A percentile compares a stretch with the other conserved stretches of the same genome.
phyloP scores from a whole-genome alignment of 64 coral and sea anemone species.

The Porites lutea region DNA sequence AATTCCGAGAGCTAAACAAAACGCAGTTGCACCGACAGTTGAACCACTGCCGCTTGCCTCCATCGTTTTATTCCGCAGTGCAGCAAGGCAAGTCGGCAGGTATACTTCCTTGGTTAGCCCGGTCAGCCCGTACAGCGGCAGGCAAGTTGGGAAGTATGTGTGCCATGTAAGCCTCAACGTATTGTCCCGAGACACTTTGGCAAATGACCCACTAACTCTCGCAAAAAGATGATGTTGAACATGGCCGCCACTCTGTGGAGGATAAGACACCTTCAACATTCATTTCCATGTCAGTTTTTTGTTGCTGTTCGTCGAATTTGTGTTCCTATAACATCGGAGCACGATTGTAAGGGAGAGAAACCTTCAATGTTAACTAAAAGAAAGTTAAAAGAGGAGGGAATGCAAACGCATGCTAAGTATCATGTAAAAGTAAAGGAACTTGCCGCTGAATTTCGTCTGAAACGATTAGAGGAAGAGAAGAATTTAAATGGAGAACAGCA shows the following conservation, averaged over 20 bases:
- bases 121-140: too few species aligned
- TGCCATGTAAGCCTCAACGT: too few species aligned
- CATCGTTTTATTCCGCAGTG: too few species aligned
- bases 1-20: slow-evolving; percentile 36
- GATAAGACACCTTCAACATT: not conserved
- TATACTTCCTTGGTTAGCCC: too few species aligned
- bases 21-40: not conserved
- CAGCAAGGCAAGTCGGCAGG: too few species aligned
- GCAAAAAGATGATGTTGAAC: not conserved
- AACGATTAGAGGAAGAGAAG: slow-evolving; percentile 66
- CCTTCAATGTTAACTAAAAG: slow-evolving; percentile 13
- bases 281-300: not conserved
- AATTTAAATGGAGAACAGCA: slow-evolving; percentile 68
- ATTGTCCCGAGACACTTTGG: too few species aligned
- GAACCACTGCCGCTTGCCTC: too few species aligned
- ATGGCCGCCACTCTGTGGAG: not conserved
- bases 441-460: slow-evolving; percentile 64
- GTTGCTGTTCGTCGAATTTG: not conserved
- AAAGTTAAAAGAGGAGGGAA: slow-evolving; percentile 37
- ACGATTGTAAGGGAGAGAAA: not conserved
- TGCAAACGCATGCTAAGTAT: slow-evolving; percentile 61
- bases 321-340: slow-evolving; percentile 4
- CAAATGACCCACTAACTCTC: not conserved
- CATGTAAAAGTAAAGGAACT: slow-evolving; percentile 54
- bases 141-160: too few species aligned